Base-by-base conservation (phyloP, 2,888 invertebrate genomes). In the Pecten maximus region DNA sequence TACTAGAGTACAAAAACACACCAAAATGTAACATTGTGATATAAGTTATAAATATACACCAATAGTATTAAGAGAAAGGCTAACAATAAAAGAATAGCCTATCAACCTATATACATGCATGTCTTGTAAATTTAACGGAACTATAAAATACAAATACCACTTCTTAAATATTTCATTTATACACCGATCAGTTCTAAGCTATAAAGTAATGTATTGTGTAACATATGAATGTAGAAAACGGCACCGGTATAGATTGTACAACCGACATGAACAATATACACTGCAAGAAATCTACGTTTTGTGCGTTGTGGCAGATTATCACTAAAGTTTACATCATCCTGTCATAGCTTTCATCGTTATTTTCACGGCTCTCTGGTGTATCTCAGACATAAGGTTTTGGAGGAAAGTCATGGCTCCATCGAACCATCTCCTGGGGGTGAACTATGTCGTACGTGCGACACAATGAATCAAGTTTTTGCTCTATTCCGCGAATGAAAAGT, bases 401-500 rank as follows among this genome's bases (percentile, higher is more conserved):
- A 48, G 95, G 95, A 88, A 92, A 94, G 86, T 94, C 94, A 88
- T 95, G 95, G 40, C 93, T 94, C 95, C 95, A 95, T 39, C 95
- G 90, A n/a, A 94, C 91, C 28, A 91, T 91, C 40, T 94, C 94
- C 10, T 89, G 87, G 10, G 95, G 95, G 28, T 90, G 90, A 16
- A 95, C 94, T 40, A 95, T 89, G 89, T 94, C 92, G 35, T 93
- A 88, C 19, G 93, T 91, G 3, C 92, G 90, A 87, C 93, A 92
- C 12, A 94, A 40, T 15, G 92, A 88, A 6, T 91, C 89, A 54
- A 95, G 87, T 50, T 94, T 92, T 89, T 93, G 93, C 90, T 95
- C 94, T 48, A 94, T 93, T 0, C 94, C 95, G 28, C 91, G 89
- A 44, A 95, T 90, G 88, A 93, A 93, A n/a, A 95, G 89, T 40